Base-by-base conservation (phyloP, 2,113 vertebrate species). In the Octodon degus region DNA sequence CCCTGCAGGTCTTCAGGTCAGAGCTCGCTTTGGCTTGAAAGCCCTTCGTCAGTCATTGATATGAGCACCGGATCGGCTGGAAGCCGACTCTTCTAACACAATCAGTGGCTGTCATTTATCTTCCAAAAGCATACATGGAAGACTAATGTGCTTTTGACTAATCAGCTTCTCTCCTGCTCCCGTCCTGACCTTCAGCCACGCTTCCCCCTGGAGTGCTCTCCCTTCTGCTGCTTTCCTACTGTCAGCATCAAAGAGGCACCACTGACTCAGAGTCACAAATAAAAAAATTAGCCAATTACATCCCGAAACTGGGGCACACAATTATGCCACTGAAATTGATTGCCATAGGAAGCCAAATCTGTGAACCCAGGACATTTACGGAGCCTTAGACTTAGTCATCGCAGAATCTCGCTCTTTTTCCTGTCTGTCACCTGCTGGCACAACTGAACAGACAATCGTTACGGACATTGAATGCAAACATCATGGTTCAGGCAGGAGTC, bases 201-300 rank as follows among this genome's bases (percentile, higher is more conserved):
- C 82, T 96, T 96, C 83, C 62, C 95, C 50, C 86, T 93, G 96
- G 55, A 88, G 80, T 83, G 50, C 50, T 74, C 53, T 95, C 37
- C 37, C 97, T 90, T 72, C 92, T 93, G 88, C 77, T 92, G 63
- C 81, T 96, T 94, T 94, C 77, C 72, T 96, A 95, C 55, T 96
- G 93, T 95, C 95, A 97, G 68, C 92, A 97, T 94, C 90, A 96
- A 94, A 86, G 81, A 96, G 93, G 95, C 97, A 86, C 65, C 95
- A 96, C 84, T 83, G 93, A 95, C 84, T 97, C 93, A 94, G 20
- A 79, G 91, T 88, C 95, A 95, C 85, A 96, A 90, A 95, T 97
- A 93, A 97, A 98, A 70, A 97, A 95, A 97, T 95, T 89, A 96
- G 96, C 85, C 96, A 96, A 96, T 96, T 97, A 97, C 67, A 80